Percentiles rank a stretch among this genome's conserved stretches.
These are phyloP conservation scores for Andricus quercusramuli DNA, from an alignment of 2,888 invertebrate species.

Conservation along the genomic window DNA sequence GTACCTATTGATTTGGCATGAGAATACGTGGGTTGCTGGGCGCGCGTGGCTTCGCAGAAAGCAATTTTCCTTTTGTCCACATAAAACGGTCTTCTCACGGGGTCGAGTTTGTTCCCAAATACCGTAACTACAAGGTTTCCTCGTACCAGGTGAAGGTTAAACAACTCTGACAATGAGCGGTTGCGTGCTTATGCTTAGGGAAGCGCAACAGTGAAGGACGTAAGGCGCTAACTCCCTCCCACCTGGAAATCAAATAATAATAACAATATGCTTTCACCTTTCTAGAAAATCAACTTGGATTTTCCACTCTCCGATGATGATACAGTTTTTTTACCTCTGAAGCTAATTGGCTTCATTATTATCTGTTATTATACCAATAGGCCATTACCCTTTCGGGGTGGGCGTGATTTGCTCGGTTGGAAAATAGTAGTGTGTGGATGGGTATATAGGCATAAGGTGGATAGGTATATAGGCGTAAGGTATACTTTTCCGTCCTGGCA, in stretches of 20 bases:
- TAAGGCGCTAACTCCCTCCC: neutral
- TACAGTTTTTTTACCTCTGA: neutral
- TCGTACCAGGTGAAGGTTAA: slow-evolving; percentile 28
- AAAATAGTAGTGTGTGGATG: no score
- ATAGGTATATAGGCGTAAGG: no score
- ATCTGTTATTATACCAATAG: no score
- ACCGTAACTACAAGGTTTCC: slow-evolving; percentile 28
- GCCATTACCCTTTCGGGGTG: no score
- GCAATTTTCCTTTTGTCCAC: slow-evolving; percentile 11
- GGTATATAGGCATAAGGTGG: no score
- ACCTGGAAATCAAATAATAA: neutral
- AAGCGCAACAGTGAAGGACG: slow-evolving; percentile 8
- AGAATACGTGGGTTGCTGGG: neutral
- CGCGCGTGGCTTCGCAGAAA: neutral
- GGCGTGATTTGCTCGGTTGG: no score
- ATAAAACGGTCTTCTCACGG: slow-evolving; percentile 30
- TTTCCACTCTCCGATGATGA: neutral
- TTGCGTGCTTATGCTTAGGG: slow-evolving; percentile 17
- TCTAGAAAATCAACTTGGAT: neutral
- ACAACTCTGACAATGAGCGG: neutral
- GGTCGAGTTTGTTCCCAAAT: slow-evolving; percentile 32
- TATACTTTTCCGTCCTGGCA: no score
- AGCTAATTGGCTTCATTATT: neutral
- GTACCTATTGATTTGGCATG: neutral
- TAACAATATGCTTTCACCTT: neutral